phyloP scores from a whole-genome alignment of 2,888 invertebrate species.

The Callyntrura guangdongensis region DNA sequence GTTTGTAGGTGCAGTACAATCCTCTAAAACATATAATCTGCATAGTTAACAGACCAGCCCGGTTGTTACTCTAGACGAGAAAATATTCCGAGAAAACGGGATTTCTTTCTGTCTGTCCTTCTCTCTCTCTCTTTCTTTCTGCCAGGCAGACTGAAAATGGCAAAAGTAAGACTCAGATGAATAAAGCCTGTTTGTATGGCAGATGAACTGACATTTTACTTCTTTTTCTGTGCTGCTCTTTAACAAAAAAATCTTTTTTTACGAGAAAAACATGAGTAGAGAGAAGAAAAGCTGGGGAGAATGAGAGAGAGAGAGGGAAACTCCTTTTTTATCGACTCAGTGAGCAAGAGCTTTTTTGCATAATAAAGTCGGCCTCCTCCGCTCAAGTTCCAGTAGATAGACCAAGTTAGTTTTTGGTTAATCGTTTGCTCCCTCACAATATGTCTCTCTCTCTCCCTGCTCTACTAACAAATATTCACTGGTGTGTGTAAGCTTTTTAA shows the following conservation, averaged over 20 bases:
- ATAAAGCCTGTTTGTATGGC: conserved; percentile 26
- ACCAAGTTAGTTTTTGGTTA: conserved; percentile 73
- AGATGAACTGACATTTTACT: conserved; percentile 63
- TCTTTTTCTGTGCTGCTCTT: conserved; percentile 58
- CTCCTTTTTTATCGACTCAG: conserved; percentile 72
- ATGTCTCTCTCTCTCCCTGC: conserved; percentile 1
- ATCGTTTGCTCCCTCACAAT: conserved; percentile 72
- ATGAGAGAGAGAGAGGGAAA: not conserved
- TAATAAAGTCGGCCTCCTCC: conserved; percentile 71
- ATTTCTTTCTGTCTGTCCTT: conserved; percentile 48
- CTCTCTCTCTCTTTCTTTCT: too few relatives aligned
- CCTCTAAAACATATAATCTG: not conserved
- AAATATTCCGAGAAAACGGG: conserved; percentile 45
- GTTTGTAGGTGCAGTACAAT: not conserved
- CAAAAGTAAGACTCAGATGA: conserved; percentile 28
- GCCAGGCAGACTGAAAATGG: conserved; percentile 35
- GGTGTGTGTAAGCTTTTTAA: not conserved
- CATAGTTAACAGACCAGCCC: not conserved
- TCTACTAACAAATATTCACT: conserved; percentile 43
- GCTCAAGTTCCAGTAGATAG: conserved; percentile 44
- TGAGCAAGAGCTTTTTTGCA: conserved; percentile 70
- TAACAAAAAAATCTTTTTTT: conserved; percentile 30
- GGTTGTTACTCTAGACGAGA: not conserved
- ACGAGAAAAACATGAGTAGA: not conserved
- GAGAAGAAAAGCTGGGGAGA: not conserved